A percentile compares a stretch with the other conserved stretches of the same genome.
phyloP scores from a whole-genome alignment of 1,140 invertebrate species.

The Apolygus lucorum region DNA sequence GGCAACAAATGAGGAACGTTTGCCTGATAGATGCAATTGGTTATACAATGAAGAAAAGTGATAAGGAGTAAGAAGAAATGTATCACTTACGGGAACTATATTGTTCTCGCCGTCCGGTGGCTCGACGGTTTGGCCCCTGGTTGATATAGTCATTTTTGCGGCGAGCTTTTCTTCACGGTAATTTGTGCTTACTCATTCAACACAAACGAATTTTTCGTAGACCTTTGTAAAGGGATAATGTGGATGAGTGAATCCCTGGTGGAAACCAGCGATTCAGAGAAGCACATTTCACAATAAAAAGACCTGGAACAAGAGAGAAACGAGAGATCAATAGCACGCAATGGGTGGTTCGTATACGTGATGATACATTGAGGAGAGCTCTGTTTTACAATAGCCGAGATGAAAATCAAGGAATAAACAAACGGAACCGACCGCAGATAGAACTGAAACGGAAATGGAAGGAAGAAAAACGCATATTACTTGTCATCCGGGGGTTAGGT shows the following conservation, averaged over 20 bases:
- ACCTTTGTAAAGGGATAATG: background rate
- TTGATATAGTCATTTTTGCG: conserved; percentile 50
- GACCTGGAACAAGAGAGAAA: conserved; percentile 18
- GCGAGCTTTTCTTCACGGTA: background rate
- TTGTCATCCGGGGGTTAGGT: no score
- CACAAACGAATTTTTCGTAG: background rate
- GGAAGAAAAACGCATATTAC: no score
- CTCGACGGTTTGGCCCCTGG: conserved; percentile 50
- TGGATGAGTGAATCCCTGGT: background rate
- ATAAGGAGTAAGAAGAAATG: background rate
- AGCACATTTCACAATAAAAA: conserved; percentile 26
- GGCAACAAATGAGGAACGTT: background rate
- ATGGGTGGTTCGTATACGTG: background rate
- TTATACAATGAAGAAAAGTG: background rate
- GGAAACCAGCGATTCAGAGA: conserved; percentile 7
- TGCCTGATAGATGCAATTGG: background rate
- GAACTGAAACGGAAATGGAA: no score
- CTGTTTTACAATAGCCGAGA: background rate
- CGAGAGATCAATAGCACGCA: background rate
- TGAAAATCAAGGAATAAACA: background rate
- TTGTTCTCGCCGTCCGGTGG: conserved; percentile 48
- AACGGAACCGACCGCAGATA: background rate
- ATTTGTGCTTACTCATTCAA: background rate
- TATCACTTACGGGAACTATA: conserved; percentile 42
- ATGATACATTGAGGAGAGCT: background rate